Base-by-base conservation (phyloP, 2,888 invertebrate species). In the Lepidonotus clava region DNA sequence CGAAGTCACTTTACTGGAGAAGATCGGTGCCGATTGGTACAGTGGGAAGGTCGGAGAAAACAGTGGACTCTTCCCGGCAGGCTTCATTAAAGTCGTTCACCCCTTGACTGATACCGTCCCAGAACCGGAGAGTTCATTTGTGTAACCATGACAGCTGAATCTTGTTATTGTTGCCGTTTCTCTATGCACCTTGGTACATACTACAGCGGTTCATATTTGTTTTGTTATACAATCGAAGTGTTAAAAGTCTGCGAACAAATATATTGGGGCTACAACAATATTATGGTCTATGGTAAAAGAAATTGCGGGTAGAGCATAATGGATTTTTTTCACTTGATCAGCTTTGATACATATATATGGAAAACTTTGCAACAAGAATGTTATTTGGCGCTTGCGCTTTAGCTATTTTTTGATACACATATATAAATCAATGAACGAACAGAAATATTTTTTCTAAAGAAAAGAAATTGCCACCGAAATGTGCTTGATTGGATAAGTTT, bases 21-120 rank as follows among this genome's bases (percentile, higher is more conserved):
- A 87, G 67, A 89, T 92, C 18, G 90, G 90, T 67, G 89, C 90
- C 1, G 92, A 93, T 28, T 93, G 93, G 93, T 83, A 93, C 87
- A 90, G 83, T 86, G 93, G 93, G 5, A 11, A 38, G 67, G 86
- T 88, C 38, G 87, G 88, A 32, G 90, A 89, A 11, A 86, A 88
- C 24, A 86, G 83, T 38, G 93, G 93, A 6, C 90, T 91, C 85
- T 93, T 93, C 84, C 93, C 93, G 28, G 89, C 91, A n/a, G 88
- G 89, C 24, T 92, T 92, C 89, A 90, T 93, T 6, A 56, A 83
- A 36, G 56, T 83, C 11, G 21, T 76, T 5, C 6, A 21, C 14
- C 51, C 51, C 21, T 51, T 51, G 51, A n/a, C n/a, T n/a, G n/a
- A n/a, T n/a, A n/a, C n/a, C n/a, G n/a, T 46, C 18, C 46, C 46